A percentile compares a stretch with the other conserved stretches of the same genome.
Evolutionary conservation across 2,888 invertebrate species (phyloP).

Genomic region (Acanthosepion lycidas): DNA sequence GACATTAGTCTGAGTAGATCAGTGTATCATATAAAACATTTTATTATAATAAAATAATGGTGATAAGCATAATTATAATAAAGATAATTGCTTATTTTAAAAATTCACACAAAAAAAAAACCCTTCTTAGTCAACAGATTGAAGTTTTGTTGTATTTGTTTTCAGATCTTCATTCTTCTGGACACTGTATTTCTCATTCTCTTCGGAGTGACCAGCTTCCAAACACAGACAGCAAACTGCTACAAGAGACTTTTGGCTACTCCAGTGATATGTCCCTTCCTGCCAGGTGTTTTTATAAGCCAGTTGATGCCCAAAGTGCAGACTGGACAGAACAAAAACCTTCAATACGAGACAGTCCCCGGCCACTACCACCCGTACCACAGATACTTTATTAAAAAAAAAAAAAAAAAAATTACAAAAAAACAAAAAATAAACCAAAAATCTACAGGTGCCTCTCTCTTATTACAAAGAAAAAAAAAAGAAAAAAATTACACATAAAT

Average conservation of each 20-base stretch:
- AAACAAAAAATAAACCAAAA: not conserved
- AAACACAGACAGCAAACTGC: not conserved
- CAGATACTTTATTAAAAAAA: not conserved
- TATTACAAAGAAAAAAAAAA: not conserved
- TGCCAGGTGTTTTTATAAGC: not conserved
- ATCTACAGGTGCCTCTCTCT: constrained; percentile 7
- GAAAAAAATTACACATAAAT: not conserved
- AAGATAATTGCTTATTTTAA: too few relatives aligned
- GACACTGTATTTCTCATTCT: not conserved
- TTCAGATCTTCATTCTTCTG: not conserved
- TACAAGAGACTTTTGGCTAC: constrained; percentile 13
- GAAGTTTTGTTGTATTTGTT: not conserved
- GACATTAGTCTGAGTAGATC: too few relatives aligned
- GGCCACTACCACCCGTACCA: constrained; percentile 1
- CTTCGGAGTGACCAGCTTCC: not conserved
- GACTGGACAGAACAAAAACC: not conserved
- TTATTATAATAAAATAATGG: too few relatives aligned
- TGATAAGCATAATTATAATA: too few relatives aligned
- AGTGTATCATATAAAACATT: too few relatives aligned
- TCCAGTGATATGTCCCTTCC: constrained; percentile 8
- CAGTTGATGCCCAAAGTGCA: constrained; percentile 33
- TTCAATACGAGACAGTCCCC: constrained; percentile 8
- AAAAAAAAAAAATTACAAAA: not conserved
- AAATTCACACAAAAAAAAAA: too few relatives aligned
- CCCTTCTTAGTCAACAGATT: not conserved